A percentile compares a stretch with the other conserved stretches of the same genome.
phyloP scores from a whole-genome alignment of 37 sponge, comb jelly and placozoan genomes.

The Aphrocallistes beatrix region DNA sequence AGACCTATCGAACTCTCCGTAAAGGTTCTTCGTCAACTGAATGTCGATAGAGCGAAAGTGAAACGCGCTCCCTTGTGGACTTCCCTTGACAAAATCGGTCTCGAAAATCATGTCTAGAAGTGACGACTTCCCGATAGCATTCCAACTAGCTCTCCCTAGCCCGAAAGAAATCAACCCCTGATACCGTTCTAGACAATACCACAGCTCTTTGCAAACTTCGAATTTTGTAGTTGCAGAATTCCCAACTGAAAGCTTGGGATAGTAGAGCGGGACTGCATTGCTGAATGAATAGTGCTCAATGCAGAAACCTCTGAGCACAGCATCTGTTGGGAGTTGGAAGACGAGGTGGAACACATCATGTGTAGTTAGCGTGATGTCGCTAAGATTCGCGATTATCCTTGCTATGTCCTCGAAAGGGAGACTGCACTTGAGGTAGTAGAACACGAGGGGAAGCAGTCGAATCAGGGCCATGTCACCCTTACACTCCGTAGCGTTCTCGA shows the following conservation, averaged over 20 bases:
- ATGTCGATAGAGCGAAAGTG: not conserved
- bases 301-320: not conserved
- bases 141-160: constrained; percentile 11
- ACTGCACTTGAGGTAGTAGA: constrained; percentile 16
- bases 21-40: not conserved
- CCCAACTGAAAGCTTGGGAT: not conserved
- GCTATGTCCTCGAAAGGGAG: not conserved
- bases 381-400: not conserved
- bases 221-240: not conserved
- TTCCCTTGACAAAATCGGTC: not conserved
- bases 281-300: constrained; percentile 15
- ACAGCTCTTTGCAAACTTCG: not conserved
- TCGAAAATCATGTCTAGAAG: not conserved
- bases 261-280: constrained; percentile 6
- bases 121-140: not conserved
- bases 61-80: constrained; percentile 5
- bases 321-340: not conserved
- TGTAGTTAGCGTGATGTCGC: not conserved
- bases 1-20: not conserved
- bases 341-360: not conserved
- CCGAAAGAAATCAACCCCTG: not conserved
- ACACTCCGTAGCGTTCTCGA: not conserved
- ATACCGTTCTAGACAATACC: not conserved
- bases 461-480: not conserved
- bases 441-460: not conserved